These are phyloP conservation scores for Rhyacophila evoluta DNA, from an alignment of 2,888 invertebrate genomes.

Conservation along the genomic window DNA sequence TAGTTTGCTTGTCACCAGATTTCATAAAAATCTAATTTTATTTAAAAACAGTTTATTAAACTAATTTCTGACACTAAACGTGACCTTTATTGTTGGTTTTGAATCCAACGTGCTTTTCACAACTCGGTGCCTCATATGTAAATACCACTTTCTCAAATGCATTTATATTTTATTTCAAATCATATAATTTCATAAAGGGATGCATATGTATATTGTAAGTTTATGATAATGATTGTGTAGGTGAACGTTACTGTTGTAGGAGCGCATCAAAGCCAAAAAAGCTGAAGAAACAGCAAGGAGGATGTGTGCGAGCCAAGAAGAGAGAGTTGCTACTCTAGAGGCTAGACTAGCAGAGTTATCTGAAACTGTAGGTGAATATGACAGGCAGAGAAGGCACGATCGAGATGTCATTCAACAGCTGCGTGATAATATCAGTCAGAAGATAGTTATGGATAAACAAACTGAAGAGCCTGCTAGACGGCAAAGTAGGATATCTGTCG, in stretches of 20 bases:
- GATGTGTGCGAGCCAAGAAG: slow-evolving; percentile 79
- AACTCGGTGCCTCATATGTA: no score
- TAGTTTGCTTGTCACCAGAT: no score
- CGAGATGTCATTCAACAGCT: slow-evolving; percentile 78
- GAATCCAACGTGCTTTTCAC: no score
- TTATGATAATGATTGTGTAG: no score
- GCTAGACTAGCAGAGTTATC: slow-evolving; percentile 83
- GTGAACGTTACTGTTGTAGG: slow-evolving; percentile 60
- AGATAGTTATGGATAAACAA: slow-evolving; percentile 26
- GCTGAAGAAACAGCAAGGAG: slow-evolving; percentile 80
- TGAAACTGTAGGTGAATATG: slow-evolving; percentile 82
- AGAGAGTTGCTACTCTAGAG: slow-evolving; percentile 82
- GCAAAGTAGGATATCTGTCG: slow-evolving; percentile 27
- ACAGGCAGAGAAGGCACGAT: slow-evolving; percentile 78
- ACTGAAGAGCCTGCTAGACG: not conserved
- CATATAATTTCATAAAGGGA: no score
- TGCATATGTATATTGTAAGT: no score
- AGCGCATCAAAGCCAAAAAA: slow-evolving; percentile 78
- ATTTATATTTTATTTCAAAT: no score
- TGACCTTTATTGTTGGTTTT: no score
- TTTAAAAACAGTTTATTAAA: no score
- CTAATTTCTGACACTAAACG: no score
- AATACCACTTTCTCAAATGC: no score
- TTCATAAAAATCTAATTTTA: no score
- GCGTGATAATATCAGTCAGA: slow-evolving; percentile 65